These are phyloP conservation scores for Protophormia terraenovae DNA, from an alignment of 2,888 invertebrate species.

Conservation along the genomic window DNA sequence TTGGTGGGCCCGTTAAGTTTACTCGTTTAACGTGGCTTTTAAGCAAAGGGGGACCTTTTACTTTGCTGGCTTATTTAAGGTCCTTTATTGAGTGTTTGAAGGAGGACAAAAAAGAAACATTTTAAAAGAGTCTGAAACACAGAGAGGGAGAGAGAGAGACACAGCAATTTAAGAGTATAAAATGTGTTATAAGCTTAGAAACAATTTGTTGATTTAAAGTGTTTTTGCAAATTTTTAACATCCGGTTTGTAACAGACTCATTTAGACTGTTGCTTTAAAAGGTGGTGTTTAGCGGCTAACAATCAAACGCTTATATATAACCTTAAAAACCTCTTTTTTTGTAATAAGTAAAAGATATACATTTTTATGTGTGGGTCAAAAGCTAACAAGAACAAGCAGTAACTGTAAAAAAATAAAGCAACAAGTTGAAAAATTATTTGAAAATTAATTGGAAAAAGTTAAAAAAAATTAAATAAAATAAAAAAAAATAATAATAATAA, in stretches of 20 bases:
- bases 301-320: background rate
- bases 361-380: no score
- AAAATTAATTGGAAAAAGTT: background rate
- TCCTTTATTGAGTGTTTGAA: background rate
- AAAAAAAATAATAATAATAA: background rate
- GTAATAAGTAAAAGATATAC: background rate
- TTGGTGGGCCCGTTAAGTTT: slow-evolving; percentile 48
- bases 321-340: no score
- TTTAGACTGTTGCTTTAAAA: slow-evolving; percentile 53
- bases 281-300: slow-evolving; percentile 49
- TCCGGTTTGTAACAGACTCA: slow-evolving; percentile 46
- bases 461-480: background rate
- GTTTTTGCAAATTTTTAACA: slow-evolving; percentile 23
- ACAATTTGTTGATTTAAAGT: background rate
- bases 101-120: background rate
- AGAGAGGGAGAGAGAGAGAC: background rate
- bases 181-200: no score
- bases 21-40: slow-evolving; percentile 7
- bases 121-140: background rate
- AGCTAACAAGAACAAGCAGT: slow-evolving; percentile 12
- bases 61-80: background rate
- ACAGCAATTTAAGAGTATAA: background rate
- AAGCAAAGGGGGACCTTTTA: background rate
- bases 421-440: slow-evolving; percentile 43
- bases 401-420: slow-evolving; percentile 39